Evolutionary conservation across 2,888 invertebrate species (phyloP).

Genomic region (Monopis laevigella): DNA sequence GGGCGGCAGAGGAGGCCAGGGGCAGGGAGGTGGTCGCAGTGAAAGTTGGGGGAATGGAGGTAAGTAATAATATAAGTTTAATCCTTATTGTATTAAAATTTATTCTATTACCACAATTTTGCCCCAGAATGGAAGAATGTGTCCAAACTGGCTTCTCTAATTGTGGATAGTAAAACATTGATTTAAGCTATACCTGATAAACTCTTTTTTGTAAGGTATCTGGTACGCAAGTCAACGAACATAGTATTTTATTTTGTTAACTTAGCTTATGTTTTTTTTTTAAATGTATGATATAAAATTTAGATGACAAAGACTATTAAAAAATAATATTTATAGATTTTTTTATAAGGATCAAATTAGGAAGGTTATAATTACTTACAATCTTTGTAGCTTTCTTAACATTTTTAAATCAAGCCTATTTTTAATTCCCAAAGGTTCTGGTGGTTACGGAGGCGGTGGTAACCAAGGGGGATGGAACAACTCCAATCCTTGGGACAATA

Average conservation of each 20-base stretch:
- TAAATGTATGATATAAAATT: too few species aligned
- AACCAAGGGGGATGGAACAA: constrained; percentile 24
- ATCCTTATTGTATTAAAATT: too few species aligned
- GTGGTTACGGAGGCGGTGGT: constrained; percentile 52
- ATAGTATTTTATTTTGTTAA: too few species aligned
- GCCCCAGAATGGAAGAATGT: constrained; percentile 54
- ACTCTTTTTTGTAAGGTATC: constrained; percentile 31
- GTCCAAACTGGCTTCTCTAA: constrained; percentile 52
- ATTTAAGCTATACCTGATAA: constrained; percentile 59
- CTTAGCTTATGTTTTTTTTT: too few species aligned
- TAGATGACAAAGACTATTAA: too few species aligned
- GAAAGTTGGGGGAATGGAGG: constrained; percentile 37
- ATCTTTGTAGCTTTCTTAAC: too few species aligned
- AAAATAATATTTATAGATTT: too few species aligned
- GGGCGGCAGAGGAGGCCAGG: constrained; percentile 54
- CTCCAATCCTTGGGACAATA: constrained; percentile 27
- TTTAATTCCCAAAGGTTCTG: constrained; percentile 22
- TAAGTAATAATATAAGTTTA: too few species aligned
- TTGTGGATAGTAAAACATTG: constrained; percentile 58
- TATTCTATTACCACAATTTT: constrained; percentile 12
- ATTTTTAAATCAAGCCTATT: neutral
- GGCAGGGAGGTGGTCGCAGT: constrained; percentile 46
- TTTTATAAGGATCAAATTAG: too few species aligned
- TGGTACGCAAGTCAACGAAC: constrained; percentile 59
- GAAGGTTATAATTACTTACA: neutral